Evolutionary conservation across 2,888 invertebrate genomes (phyloP).

Genomic region (Dorcus parallelipipedus): DNA sequence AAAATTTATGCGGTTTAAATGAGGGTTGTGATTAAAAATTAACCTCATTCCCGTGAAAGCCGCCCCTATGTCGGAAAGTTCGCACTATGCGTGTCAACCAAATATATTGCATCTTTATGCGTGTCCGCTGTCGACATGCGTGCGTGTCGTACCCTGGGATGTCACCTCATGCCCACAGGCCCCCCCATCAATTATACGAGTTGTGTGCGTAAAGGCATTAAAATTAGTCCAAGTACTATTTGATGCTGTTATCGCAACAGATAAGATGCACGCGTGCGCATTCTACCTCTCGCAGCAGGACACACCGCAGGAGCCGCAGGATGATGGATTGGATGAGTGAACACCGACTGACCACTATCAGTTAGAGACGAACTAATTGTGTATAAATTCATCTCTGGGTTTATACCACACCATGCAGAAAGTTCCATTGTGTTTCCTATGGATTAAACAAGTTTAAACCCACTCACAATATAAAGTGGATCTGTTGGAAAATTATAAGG

Average conservation of each 20-base stretch:
- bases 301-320: constrained; percentile 25
- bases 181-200: constrained; percentile 40
- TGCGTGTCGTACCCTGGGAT: constrained; percentile 20
- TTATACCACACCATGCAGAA: neutral
- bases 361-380: constrained; percentile 31
- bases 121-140: constrained; percentile 24
- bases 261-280: constrained; percentile 41
- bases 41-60: constrained; percentile 11
- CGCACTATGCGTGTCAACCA: constrained; percentile 19
- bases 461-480: too few relatives aligned
- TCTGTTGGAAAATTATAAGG: too few relatives aligned
- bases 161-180: constrained; percentile 22
- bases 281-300: constrained; percentile 26
- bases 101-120: constrained; percentile 28
- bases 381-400: constrained; percentile 26
- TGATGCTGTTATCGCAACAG: constrained; percentile 37
- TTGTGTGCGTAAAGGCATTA: constrained; percentile 49
- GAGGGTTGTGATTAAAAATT: constrained; percentile 15
- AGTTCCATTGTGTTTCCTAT: too few relatives aligned
- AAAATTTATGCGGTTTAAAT: constrained; percentile 8
- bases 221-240: constrained; percentile 47
- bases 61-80: constrained; percentile 16
- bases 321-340: constrained; percentile 32
- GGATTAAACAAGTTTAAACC: too few relatives aligned
- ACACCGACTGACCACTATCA: constrained; percentile 26